These are phyloP conservation scores for Apaloderma vittatum DNA, from an alignment of 2,113 vertebrate species.

Conservation along the genomic window DNA sequence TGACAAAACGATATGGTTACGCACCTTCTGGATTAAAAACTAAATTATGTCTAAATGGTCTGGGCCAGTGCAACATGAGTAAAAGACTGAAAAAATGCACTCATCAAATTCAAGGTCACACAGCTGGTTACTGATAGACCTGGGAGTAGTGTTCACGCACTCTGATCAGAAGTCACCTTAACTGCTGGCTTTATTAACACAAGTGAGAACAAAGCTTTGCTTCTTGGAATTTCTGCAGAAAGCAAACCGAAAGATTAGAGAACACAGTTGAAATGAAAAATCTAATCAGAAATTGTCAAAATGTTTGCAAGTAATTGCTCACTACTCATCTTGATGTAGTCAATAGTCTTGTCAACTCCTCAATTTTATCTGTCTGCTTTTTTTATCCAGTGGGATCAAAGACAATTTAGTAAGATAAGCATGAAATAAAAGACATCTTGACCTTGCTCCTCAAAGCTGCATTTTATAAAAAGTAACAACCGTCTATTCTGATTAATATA, in stretches of 20 bases:
- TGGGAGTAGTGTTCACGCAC: not conserved
- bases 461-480: slow-evolving; percentile 42
- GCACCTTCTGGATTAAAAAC: not conserved
- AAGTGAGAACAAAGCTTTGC: not conserved
- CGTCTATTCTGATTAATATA: slow-evolving; percentile 38
- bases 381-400: slow-evolving; percentile 25
- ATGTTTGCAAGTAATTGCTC: not conserved
- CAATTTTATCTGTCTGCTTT: not conserved
- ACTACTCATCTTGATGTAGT: not conserved
- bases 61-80: not conserved
- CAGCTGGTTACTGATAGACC: not conserved
- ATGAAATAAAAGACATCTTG: slow-evolving; percentile 23
- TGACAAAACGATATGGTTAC: not conserved
- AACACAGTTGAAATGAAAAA: not conserved
- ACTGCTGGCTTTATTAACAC: not conserved
- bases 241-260: not conserved
- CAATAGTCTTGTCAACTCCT: not conserved
- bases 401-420: slow-evolving; percentile 23
- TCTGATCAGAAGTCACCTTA: not conserved
- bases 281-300: not conserved
- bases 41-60: not conserved
- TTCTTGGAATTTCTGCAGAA: not conserved
- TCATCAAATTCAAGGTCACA: not conserved
- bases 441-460: slow-evolving; percentile 9
- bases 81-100: not conserved